Base-by-base conservation (phyloP, 2,888 invertebrate species). In the Agriopis marginaria region DNA sequence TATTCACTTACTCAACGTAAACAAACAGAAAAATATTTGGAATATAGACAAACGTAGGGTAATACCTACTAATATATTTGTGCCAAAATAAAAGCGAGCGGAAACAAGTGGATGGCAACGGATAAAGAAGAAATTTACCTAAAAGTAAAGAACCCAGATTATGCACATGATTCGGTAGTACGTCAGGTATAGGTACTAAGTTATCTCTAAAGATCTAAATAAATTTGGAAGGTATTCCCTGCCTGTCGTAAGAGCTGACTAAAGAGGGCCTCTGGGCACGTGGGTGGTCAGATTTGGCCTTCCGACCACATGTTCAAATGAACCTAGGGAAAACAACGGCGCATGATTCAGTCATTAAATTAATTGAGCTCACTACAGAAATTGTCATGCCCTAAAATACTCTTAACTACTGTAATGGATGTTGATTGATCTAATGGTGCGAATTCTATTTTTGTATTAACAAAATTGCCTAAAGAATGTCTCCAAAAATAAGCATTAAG, bases 1-100 rank as follows among this genome's bases (percentile, higher is more conserved):
- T 81, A 80, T 76, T 76, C 75, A 76, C 84, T 86, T 79, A 83
- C 75, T 70, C 69, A 71, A 77, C 79, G 82, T 82, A 86, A 83
- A 84, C 82, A 82, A 80, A 80, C 73, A 74, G 73, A 70, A 71
- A 77, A 78, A 78, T 77, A 82, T 81, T 74, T 69, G 66, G 68
- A 72, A 75, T 73, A 75, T 72, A 73, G 60, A 78, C 72, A 74
- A 70, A 60, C 66, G 66, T n/a, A 40, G 10, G 55, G 66, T 71
- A 71, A 75, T 70, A 66, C 64, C 51, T 54, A 45, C 32, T 32
- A 44, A 59, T 23, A 51, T 51, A 7, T 51, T 45, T 66, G n/a
- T 8, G 59, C 32, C 23, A 7, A 3, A 49, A 49, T 51, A 51
- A 51, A 51, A 23, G 9, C 17, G 7, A 51, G 50, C 50, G 2